Percentiles rank a stretch among this genome's conserved stretches.
Conservation (phyloP, 2,888 invertebrate species). For the Hybos culiciformis region DNA sequence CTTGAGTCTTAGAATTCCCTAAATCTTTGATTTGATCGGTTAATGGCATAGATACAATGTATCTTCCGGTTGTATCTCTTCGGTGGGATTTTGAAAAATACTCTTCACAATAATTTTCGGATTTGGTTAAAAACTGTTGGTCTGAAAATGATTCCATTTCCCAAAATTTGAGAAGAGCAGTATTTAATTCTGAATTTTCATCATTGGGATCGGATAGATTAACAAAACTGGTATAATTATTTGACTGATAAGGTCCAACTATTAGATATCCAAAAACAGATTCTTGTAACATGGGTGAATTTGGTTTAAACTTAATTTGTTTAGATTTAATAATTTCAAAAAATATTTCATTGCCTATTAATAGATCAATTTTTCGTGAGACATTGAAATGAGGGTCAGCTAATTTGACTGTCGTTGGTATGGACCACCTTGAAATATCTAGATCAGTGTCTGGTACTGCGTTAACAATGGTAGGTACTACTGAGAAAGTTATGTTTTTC, state of each 20-base stretch:
- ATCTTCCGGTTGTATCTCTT: slow-evolving; percentile 7
- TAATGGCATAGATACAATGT: slow-evolving; percentile 10
- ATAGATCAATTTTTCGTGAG: slow-evolving; percentile 6
- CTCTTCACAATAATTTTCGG: slow-evolving; percentile 11
- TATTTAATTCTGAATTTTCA: neutral
- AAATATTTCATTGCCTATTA: slow-evolving; percentile 9
- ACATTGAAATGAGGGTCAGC: slow-evolving; percentile 6
- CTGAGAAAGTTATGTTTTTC: too few relatives aligned
- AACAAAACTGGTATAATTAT: neutral
- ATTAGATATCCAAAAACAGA: slow-evolving; percentile 8
- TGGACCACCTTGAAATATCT: too few relatives aligned
- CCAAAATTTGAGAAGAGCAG: slow-evolving; percentile 8
- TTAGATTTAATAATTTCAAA: too few relatives aligned
- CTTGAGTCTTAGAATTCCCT: neutral
- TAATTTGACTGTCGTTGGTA: slow-evolving; percentile 6
- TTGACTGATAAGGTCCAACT: slow-evolving; percentile 7
- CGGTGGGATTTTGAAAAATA: slow-evolving; percentile 5
- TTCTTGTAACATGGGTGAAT: slow-evolving; percentile 8
- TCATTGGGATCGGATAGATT: neutral
- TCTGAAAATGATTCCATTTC: slow-evolving; percentile 10
- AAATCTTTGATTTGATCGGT: neutral
- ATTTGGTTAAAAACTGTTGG: slow-evolving; percentile 6
- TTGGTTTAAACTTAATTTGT: too few relatives aligned
- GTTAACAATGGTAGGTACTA: too few relatives aligned
- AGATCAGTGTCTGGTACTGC: too few relatives aligned